phyloP scores from a whole-genome alignment of 2,113 vertebrate genomes.

The Poeciliopsis occidentalis region DNA sequence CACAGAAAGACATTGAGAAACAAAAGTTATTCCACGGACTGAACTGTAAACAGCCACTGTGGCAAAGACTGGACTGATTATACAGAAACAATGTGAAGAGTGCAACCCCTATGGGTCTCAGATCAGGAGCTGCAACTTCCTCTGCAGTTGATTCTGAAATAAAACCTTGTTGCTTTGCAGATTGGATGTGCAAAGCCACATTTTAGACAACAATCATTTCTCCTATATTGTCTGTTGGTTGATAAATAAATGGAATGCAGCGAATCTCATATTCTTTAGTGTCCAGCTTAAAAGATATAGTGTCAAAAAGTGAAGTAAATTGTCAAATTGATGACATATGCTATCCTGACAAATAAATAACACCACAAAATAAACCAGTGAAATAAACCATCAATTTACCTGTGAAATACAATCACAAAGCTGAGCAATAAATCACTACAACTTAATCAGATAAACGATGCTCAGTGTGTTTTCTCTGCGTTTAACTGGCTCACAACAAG shows the following conservation, averaged over 20 bases:
- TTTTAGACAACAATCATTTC: too few species aligned
- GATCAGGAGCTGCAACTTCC: slow-evolving; percentile 17
- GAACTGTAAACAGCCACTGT: slow-evolving; percentile 1
- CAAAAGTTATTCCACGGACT: slow-evolving; percentile 22
- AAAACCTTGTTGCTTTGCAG: neutral
- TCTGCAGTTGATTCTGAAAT: slow-evolving; percentile 52
- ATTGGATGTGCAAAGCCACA: neutral
- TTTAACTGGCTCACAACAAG: neutral
- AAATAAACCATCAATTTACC: neutral
- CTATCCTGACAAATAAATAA: too few species aligned
- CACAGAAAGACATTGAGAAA: slow-evolving; percentile 37
- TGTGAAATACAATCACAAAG: neutral
- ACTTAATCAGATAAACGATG: neutral
- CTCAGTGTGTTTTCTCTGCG: neutral
- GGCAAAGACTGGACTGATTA: neutral
- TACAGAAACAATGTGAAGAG: slow-evolving; percentile 5
- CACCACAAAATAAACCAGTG: neutral
- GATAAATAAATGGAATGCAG: neutral
- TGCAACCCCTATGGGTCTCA: neutral
- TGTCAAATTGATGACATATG: neutral
- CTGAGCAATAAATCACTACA: neutral
- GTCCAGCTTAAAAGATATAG: too few species aligned
- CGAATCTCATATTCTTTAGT: neutral
- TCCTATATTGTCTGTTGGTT: neutral
- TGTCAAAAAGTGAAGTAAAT: neutral